Conservation (phyloP, 2,797 vertebrate genomes). For the Masticophis lateralis region DNA sequence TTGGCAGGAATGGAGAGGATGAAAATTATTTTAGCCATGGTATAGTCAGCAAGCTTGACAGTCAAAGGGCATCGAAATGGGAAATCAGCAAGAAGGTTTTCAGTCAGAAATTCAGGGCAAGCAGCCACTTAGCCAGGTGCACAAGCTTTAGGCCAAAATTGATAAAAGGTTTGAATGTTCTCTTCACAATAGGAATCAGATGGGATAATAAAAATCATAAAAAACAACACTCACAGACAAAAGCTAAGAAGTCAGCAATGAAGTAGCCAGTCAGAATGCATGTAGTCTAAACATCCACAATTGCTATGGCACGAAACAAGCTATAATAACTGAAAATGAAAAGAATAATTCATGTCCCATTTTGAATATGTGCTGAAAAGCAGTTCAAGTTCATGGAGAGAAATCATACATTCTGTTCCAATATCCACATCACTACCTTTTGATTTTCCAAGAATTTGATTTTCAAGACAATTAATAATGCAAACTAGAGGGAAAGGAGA, state of each 20-base stretch:
- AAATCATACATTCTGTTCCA: not conserved
- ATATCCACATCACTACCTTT: not conserved
- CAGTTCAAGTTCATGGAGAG: not conserved
- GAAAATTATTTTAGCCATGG: not conserved
- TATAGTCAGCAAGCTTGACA: not conserved
- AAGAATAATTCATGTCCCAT: not conserved
- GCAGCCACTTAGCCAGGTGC: not conserved
- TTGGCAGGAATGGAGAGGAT: not conserved
- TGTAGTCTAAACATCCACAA: not conserved
- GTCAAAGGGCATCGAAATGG: not conserved
- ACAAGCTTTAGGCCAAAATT: not conserved
- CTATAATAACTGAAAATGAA: not conserved
- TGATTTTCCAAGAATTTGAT: not conserved
- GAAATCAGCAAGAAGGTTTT: not conserved
- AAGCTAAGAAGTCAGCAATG: not conserved
- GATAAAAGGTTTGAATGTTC: not conserved
- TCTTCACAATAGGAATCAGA: not conserved
- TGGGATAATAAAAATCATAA: constrained; percentile 2
- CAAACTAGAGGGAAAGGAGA: not conserved
- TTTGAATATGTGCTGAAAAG: not conserved
- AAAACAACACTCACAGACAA: not conserved
- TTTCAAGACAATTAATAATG: not conserved
- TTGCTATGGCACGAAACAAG: not conserved
- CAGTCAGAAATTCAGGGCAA: not conserved
- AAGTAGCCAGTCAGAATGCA: not conserved